Percentiles rank a stretch among this genome's conserved stretches.
phyloP scores from a whole-genome alignment of 2,888 invertebrate species.

The Ochropleura plecta region DNA sequence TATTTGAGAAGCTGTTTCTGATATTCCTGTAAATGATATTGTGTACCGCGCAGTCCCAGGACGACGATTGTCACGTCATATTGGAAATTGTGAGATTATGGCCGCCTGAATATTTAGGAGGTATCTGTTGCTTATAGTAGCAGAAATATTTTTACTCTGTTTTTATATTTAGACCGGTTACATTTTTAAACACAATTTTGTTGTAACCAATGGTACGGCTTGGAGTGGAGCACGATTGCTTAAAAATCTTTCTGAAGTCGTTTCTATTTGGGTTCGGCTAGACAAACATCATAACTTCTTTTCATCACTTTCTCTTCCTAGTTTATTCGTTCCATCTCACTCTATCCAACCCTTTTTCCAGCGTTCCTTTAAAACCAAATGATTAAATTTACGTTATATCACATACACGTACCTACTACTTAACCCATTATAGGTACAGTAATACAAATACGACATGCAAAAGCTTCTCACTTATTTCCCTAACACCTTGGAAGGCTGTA shows the following conservation, averaged over 20 bases:
- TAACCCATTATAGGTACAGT: not conserved
- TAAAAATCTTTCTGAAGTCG: not conserved
- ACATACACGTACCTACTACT: not conserved
- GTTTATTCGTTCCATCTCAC: not conserved
- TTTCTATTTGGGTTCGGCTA: not conserved
- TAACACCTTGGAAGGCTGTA: conserved; percentile 16
- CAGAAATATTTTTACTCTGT: not conserved
- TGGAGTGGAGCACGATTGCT: too few relatives aligned
- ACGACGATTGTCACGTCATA: conserved; percentile 36
- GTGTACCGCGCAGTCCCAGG: conserved; percentile 28
- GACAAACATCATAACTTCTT: too few relatives aligned
- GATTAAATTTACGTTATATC: not conserved
- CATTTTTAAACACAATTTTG: too few relatives aligned
- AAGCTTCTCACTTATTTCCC: conserved; percentile 2
- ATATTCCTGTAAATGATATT: conserved; percentile 44
- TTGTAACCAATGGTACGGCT: too few relatives aligned
- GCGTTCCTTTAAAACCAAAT: not conserved
- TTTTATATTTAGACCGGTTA: not conserved
- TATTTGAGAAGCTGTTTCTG: conserved; percentile 30
- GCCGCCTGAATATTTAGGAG: conserved; percentile 23
- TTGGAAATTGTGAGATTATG: conserved; percentile 27
- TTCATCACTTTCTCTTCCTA: not conserved
- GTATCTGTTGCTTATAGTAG: conserved; percentile 31
- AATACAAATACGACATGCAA: not conserved
- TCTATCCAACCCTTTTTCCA: not conserved